Evolutionary conservation across 2,113 vertebrate species (phyloP), one percentile per base, ranked within the genome.

Genomic region (Phalacrocorax brasilianus): DNA sequence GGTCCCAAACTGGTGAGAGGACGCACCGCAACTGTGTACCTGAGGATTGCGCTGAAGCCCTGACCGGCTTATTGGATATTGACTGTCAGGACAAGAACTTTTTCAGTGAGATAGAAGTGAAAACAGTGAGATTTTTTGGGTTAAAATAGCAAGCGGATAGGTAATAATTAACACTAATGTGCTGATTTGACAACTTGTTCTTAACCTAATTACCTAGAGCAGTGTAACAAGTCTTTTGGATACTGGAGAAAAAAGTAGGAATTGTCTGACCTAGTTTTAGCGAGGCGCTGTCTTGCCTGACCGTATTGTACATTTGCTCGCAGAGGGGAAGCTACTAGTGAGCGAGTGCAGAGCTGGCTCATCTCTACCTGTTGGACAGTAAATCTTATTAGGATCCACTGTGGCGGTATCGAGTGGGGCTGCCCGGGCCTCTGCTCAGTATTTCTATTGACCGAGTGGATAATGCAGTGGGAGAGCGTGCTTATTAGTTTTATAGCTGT

Each of bases 11-110:
- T 11, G 23, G 10, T 23, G 26, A 17, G 45, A n/a, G 33, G 15
- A 12, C 13, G 3, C 1, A 0, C 21, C 9, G 5, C 32, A 2
- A 0, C 9, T 15, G 3, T 12, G 12, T 19, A 0, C n/a, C 27
- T 10, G 10, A 4, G 27, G 20, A 0, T 28, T 32, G 18, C 32
- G 12, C 40, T 16, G 8, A n/a, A 85, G 23, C 44, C 55, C 15
- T 20, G 50, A 24, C 14, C 50, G 78, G 30, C 20, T 53, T 22
- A 53, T 47, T 50, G 22, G 26, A 4, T 49, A 4, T 4, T 44
- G 50, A 11, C 44, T 55, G 7, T 58, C 42, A 40, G 33, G 27
- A 33, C 24, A 6, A 24, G 45, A 30, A 53, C 6, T 17, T 70
- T 33, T 44, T 55, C 22, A 15, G 20, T 24, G 42, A 58, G 47